These are phyloP conservation scores for Cephus pulcher DNA, from an alignment of 2,888 invertebrate genomes.

Conservation along the genomic window DNA sequence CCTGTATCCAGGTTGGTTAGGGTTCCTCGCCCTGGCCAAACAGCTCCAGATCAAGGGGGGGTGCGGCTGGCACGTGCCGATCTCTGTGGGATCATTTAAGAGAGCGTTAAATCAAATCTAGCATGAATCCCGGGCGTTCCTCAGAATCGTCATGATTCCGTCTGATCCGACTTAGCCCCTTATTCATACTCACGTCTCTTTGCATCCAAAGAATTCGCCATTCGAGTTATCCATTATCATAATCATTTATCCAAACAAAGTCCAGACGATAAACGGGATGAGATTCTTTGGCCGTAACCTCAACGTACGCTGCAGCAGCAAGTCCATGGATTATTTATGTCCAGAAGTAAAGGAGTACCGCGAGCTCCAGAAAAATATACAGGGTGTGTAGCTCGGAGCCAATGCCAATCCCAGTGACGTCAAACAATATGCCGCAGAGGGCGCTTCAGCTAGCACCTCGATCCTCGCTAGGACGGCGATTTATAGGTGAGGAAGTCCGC, in stretches of 20 bases:
- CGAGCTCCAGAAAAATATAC: conserved; percentile 4
- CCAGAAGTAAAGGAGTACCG: not conserved
- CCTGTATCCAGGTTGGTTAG: conserved; percentile 37
- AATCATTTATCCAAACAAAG: not conserved
- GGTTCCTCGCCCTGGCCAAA: conserved; percentile 11
- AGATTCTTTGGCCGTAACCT: not conserved
- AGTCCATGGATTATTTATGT: not conserved
- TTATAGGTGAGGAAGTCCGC: conserved; percentile 56
- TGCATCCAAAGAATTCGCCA: not conserved
- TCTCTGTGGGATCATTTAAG: conserved; percentile 60
- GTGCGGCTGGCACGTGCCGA: conserved; percentile 61
- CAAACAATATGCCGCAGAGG: not conserved
- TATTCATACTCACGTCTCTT: not conserved
- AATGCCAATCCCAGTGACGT: not conserved
- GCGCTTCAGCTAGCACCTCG: conserved; percentile 48
- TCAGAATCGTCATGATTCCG: not conserved
- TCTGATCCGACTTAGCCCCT: not conserved
- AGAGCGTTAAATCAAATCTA: conserved; percentile 50
- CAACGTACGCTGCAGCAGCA: not conserved
- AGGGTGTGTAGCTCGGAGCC: not conserved
- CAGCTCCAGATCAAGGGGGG: conserved; percentile 37
- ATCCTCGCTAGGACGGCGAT: conserved; percentile 55
- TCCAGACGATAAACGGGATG: not conserved
- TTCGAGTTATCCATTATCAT: not conserved
- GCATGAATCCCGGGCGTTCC: conserved; percentile 39